These are phyloP conservation scores for Drosophila putrida DNA, from an alignment of 2,888 invertebrate genomes.

Conservation along the genomic window DNA sequence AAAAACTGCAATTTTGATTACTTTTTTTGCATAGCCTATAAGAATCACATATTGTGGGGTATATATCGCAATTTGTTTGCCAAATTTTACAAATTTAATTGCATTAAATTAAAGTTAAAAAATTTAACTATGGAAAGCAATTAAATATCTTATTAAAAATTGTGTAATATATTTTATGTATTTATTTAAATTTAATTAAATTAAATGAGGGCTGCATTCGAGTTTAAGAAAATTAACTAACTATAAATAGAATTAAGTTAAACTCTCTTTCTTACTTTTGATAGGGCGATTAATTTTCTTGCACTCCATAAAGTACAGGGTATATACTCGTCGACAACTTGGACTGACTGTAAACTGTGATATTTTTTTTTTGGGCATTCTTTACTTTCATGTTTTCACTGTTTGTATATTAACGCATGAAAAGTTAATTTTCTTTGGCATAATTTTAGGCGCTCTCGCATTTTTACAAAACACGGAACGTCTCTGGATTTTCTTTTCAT, in stretches of 20 bases:
- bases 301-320: neutral
- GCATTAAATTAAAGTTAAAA: too few species aligned
- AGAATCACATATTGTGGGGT: too few species aligned
- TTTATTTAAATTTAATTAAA: too few species aligned
- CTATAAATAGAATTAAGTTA: neutral
- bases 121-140: too few species aligned
- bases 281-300: neutral
- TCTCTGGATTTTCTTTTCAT: conserved; percentile 6
- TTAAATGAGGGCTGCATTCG: too few species aligned
- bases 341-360: neutral
- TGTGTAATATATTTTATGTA: too few species aligned
- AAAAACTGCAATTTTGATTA: neutral
- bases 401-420: conserved; percentile 46
- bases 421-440: conserved; percentile 53
- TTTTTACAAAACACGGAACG: conserved; percentile 23
- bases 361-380: neutral
- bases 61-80: too few species aligned
- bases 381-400: neutral
- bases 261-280: too few species aligned
- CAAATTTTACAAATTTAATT: too few species aligned
- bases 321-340: neutral
- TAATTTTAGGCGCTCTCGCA: conserved; percentile 34
- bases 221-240: neutral
- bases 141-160: too few species aligned
- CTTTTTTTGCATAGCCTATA: too few species aligned